These are phyloP conservation scores for Prietella phreatophila DNA, from an alignment of 2,113 vertebrate genomes.

Conservation along the genomic window DNA sequence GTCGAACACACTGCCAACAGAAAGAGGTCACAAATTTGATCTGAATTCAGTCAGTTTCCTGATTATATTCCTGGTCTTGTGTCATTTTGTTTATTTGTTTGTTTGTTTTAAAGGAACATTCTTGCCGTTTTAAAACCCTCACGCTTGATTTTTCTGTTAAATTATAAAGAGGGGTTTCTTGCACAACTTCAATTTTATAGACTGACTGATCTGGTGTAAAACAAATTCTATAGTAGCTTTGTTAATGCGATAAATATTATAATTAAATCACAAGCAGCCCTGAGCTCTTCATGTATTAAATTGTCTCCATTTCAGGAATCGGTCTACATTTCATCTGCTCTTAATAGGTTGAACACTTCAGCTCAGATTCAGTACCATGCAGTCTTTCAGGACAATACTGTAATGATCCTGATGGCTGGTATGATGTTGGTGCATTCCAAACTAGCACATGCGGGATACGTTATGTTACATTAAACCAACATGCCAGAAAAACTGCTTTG, in stretches of 20 bases:
- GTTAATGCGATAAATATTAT: background rate
- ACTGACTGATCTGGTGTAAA: background rate
- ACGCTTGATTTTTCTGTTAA: background rate
- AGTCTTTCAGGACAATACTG: background rate
- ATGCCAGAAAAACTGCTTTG: background rate
- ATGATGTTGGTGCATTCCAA: background rate
- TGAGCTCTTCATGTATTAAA: background rate
- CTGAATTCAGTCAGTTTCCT: background rate
- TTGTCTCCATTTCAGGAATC: background rate
- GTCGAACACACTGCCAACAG: background rate
- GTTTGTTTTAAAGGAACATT: background rate
- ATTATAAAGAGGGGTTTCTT: background rate
- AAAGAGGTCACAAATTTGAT: background rate
- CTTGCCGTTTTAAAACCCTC: constrained; percentile 5
- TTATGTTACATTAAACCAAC: background rate
- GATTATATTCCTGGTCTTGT: background rate
- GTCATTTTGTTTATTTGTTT: background rate
- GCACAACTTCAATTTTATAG: background rate
- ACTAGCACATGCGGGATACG: background rate
- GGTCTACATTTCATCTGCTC: background rate
- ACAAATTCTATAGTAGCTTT: background rate
- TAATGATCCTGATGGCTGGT: background rate
- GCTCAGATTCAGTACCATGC: too few relatives aligned
- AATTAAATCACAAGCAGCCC: background rate
- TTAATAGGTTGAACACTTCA: background rate